Percentiles rank a stretch among this genome's conserved stretches.
phyloP scores from a whole-genome alignment of 2,797 vertebrate genomes.

The Bovichtus variegatus region DNA sequence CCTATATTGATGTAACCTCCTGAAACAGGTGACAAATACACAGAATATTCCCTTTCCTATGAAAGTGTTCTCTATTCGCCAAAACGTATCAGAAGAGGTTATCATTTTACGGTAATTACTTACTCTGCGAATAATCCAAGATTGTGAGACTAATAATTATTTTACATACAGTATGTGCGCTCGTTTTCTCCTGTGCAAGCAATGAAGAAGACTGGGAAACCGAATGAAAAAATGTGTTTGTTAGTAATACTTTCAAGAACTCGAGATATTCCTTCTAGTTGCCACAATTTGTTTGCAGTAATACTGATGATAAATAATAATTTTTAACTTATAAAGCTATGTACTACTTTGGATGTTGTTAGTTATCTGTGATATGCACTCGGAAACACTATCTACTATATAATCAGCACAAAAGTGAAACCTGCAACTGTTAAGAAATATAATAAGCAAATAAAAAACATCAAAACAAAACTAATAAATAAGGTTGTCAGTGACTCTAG shows the following conservation, averaged over 20 bases:
- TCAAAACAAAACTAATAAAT: not conserved
- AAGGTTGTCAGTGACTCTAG: not conserved
- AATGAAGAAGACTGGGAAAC: not conserved
- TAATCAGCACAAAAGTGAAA: not conserved
- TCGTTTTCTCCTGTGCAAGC: not conserved
- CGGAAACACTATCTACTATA: not conserved
- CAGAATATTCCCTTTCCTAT: not conserved
- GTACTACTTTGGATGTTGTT: not conserved
- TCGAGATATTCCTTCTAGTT: not conserved
- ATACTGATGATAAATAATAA: not conserved
- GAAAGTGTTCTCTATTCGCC: not conserved
- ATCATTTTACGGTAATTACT: not conserved
- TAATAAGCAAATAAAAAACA: not conserved
- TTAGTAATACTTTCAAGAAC: not conserved
- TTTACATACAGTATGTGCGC: not conserved
- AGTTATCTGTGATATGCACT: not conserved
- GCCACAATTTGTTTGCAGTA: not conserved
- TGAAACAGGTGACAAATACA: slow-evolving; percentile 10
- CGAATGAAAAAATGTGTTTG: not conserved
- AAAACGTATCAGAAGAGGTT: not conserved
- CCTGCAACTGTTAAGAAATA: not conserved
- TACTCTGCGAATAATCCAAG: not conserved
- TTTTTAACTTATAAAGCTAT: not conserved
- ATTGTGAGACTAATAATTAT: not conserved
- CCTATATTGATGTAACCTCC: not conserved